Evolutionary conservation across 2,888 invertebrate species (phyloP).

Genomic region (Drosophila greeni): DNA sequence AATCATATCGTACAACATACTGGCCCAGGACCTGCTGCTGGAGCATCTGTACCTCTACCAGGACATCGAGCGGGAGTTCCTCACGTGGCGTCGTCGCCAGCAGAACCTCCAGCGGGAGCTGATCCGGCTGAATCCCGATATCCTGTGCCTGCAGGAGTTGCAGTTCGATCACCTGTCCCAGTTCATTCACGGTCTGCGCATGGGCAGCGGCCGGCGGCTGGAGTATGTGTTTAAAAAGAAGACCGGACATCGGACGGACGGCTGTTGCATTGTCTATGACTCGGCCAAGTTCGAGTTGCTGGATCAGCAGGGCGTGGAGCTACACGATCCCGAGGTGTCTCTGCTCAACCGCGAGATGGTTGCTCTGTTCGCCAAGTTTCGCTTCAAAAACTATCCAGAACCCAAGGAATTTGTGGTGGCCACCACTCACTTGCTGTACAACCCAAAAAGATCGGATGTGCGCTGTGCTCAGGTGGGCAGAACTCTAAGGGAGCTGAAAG

Average conservation of each 20-base stretch:
- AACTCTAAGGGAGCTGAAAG: conserved; percentile 90
- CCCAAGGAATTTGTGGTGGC: conserved; percentile 86
- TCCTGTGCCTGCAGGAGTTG: conserved; percentile 88
- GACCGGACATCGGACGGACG: conserved; percentile 89
- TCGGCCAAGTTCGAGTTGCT: conserved; percentile 83
- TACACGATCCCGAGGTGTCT: conserved; percentile 74
- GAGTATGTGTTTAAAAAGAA: conserved; percentile 89
- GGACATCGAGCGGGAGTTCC: conserved; percentile 79
- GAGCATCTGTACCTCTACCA: conserved; percentile 87
- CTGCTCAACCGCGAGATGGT: conserved; percentile 92
- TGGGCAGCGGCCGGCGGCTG: conserved; percentile 82
- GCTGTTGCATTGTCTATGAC: conserved; percentile 93
- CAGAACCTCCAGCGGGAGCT: conserved; percentile 80
- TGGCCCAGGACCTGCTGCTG: conserved; percentile 89
- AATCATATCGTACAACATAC: conserved; percentile 89
- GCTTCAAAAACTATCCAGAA: conserved; percentile 77
- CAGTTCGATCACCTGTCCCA: conserved; percentile 85
- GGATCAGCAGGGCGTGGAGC: conserved; percentile 85
- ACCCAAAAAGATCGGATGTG: conserved; percentile 92
- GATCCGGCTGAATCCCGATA: conserved; percentile 79
- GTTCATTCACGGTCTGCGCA: conserved; percentile 53
- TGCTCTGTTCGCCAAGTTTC: conserved; percentile 88
- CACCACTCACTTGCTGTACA: conserved; percentile 96
- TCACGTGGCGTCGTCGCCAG: conserved; percentile 86
- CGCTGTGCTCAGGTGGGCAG: conserved; percentile 92